phyloP scores from a whole-genome alignment of 2,113 vertebrate genomes.

The Clarias macrocephalus region DNA sequence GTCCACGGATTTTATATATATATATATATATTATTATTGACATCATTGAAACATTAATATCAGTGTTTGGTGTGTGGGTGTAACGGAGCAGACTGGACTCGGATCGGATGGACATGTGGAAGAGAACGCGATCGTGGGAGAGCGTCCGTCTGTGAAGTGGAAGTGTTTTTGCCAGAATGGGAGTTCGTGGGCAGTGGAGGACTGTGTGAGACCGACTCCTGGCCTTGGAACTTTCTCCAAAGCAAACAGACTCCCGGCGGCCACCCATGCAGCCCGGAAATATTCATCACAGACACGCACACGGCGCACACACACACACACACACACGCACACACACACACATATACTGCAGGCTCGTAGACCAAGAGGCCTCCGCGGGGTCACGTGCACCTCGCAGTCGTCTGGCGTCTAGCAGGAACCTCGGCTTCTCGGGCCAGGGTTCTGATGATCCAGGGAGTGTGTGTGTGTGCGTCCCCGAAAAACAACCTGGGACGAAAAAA shows the following conservation, averaged over 20 bases:
- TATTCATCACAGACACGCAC: conserved; percentile 35
- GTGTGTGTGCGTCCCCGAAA: not conserved
- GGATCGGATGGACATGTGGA: not conserved
- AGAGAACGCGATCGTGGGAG: conserved; percentile 10
- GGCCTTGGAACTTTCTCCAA: conserved; percentile 48
- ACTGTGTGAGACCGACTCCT: conserved; percentile 26
- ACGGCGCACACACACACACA: not conserved
- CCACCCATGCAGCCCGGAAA: conserved; percentile 47
- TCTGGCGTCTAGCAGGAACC: not conserved
- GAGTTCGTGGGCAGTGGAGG: conserved; percentile 16
- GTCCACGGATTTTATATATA: not conserved
- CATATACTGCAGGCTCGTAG: not conserved
- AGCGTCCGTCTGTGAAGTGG: conserved; percentile 38
- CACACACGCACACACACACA: not conserved
- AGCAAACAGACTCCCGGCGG: conserved; percentile 49
- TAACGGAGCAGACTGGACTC: not conserved
- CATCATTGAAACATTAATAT: not conserved
- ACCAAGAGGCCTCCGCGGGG: not conserved
- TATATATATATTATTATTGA: not conserved
- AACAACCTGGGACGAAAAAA: not conserved
- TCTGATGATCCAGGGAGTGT: not conserved
- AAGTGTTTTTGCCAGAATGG: conserved; percentile 23
- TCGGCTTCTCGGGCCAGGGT: not conserved
- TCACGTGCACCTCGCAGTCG: not conserved
- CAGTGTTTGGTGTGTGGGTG: not conserved